Evolutionary conservation across 1,140 invertebrate genomes (phyloP).

Genomic region (Drosophila parabipectinata): DNA sequence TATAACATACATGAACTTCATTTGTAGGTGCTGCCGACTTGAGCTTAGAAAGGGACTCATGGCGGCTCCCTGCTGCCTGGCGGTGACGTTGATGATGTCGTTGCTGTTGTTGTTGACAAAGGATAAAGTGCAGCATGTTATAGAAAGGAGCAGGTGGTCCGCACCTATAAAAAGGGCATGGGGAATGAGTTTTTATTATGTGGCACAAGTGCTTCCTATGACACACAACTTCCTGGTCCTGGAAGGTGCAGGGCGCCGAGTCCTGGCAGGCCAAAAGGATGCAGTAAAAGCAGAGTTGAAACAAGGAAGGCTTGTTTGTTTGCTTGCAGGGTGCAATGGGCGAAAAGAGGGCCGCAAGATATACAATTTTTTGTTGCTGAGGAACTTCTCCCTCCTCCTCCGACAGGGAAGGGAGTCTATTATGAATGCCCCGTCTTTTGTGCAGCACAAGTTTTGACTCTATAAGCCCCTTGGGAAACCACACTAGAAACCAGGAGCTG

Average conservation of each 20-base stretch:
- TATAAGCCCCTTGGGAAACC: slow-evolving; percentile 22
- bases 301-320: slow-evolving; percentile 32
- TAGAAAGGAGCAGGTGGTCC: slow-evolving; percentile 18
- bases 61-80: slow-evolving; percentile 43
- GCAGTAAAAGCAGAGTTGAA: slow-evolving; percentile 19
- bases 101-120: slow-evolving; percentile 63
- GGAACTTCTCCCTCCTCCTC: slow-evolving; percentile 31
- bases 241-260: slow-evolving; percentile 40
- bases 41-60: slow-evolving; percentile 71
- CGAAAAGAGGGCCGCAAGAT: neutral
- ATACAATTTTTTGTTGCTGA: slow-evolving; percentile 3
- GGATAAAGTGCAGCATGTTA: slow-evolving; percentile 66
- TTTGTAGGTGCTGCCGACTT: slow-evolving; percentile 42
- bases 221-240: slow-evolving; percentile 72
- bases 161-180: slow-evolving; percentile 50
- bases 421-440: slow-evolving; percentile 56
- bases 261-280: slow-evolving; percentile 7
- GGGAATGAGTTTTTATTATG: slow-evolving; percentile 73
- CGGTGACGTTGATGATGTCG: slow-evolving; percentile 36
- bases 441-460: slow-evolving; percentile 36
- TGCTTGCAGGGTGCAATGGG: slow-evolving; percentile 8
- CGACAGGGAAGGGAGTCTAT: slow-evolving; percentile 51
- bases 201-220: slow-evolving; percentile 80
- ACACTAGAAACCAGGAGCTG: slow-evolving; percentile 4
- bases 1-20: slow-evolving; percentile 32